These are phyloP conservation scores for Rhyacichthys aspro DNA, from an alignment of 2,797 vertebrate genomes.

Conservation along the genomic window DNA sequence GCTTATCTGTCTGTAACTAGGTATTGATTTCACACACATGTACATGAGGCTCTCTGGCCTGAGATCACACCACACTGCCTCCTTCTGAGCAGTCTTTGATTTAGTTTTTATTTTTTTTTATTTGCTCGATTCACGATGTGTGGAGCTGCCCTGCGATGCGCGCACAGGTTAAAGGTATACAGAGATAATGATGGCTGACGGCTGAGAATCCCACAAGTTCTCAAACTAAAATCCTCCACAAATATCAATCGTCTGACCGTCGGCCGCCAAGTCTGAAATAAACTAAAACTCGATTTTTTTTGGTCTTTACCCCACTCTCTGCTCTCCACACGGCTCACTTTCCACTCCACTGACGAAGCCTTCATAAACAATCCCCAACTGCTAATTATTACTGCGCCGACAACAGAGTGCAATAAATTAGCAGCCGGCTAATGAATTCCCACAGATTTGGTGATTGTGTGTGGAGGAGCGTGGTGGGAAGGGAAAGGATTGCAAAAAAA, in stretches of 20 bases:
- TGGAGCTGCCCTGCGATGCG: slow-evolving; percentile 5
- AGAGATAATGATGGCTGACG: slow-evolving; percentile 40
- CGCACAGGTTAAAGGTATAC: slow-evolving; percentile 7
- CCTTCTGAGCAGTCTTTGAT: slow-evolving; percentile 54
- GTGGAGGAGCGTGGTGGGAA: not conserved
- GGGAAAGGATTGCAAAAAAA: slow-evolving; percentile 13
- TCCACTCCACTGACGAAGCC: slow-evolving; percentile 45
- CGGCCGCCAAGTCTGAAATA: slow-evolving; percentile 38
- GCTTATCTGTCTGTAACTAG: slow-evolving; percentile 51
- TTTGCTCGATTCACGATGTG: slow-evolving; percentile 16
- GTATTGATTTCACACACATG: slow-evolving; percentile 64
- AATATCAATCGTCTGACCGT: slow-evolving; percentile 13
- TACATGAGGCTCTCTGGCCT: slow-evolving; percentile 34
- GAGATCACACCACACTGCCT: slow-evolving; percentile 55
- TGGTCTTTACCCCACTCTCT: too few relatives aligned
- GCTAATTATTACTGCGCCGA: slow-evolving; percentile 69
- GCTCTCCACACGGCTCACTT: slow-evolving; percentile 25
- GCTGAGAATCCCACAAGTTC: slow-evolving; percentile 8
- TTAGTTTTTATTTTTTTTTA: slow-evolving; percentile 5
- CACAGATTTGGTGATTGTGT: slow-evolving; percentile 31
- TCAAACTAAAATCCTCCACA: not conserved
- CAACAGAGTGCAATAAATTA: slow-evolving; percentile 64
- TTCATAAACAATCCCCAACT: slow-evolving; percentile 67
- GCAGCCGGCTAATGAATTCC: slow-evolving; percentile 65
- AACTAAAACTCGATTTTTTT: too few relatives aligned